Percentiles rank a stretch among this genome's conserved stretches.
These are phyloP conservation scores for Junco hyemalis DNA, from an alignment of 2,113 vertebrate species.

Conservation along the genomic window DNA sequence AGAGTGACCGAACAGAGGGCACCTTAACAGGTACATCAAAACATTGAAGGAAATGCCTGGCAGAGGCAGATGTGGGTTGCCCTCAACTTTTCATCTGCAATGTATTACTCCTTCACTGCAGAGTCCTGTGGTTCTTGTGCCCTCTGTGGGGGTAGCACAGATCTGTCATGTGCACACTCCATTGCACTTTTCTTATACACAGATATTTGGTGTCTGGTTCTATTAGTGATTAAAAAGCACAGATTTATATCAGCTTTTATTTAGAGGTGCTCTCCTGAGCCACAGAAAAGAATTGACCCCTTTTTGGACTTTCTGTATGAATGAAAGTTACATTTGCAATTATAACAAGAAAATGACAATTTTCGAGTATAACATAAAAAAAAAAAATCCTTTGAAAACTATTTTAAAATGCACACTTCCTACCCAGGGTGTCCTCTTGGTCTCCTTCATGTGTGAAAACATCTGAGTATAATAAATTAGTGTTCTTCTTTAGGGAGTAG, in stretches of 20 bases:
- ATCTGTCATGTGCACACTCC: fast-evolving
- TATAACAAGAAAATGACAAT: not conserved
- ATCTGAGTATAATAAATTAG: not conserved
- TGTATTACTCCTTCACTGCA: no score
- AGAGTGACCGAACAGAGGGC: not conserved
- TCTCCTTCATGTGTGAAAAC: not conserved
- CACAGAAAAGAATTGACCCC: not conserved
- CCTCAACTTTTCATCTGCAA: not conserved
- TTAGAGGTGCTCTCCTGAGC: not conserved
- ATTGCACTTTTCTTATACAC: not conserved
- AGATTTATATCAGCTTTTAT: not conserved
- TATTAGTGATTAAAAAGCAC: not conserved
- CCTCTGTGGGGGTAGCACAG: not conserved
- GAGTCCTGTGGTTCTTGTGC: not conserved
- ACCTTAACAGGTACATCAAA: not conserved
- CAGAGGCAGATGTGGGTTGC: not conserved
- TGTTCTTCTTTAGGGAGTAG: not conserved
- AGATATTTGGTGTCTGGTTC: not conserved
- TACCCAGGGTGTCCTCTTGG: not conserved
- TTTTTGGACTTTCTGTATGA: not conserved
- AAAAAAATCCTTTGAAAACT: not conserved
- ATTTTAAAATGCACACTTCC: not conserved
- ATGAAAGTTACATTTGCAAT: not conserved
- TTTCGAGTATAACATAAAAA: not conserved
- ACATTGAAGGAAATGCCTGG: not conserved